Evolutionary conservation across 2,113 vertebrate species (phyloP).

Genomic region (Brachyhypopomus occidentalis): DNA sequence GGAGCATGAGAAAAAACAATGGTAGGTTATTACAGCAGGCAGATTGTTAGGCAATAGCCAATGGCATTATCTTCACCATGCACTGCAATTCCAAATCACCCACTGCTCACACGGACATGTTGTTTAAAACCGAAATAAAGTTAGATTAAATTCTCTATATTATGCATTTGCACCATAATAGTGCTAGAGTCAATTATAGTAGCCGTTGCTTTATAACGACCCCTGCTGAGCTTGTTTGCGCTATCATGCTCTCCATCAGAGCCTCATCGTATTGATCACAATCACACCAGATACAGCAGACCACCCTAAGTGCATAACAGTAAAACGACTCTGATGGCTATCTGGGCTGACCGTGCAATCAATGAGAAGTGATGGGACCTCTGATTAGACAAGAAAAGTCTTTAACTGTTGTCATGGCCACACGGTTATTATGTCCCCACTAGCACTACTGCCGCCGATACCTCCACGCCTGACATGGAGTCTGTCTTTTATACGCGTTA

Average conservation of each 20-base stretch:
- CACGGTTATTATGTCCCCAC: not conserved
- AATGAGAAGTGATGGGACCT: constrained; percentile 14
- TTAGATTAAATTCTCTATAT: not conserved
- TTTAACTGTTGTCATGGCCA: constrained; percentile 1
- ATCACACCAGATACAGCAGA: constrained; percentile 38
- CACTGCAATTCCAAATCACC: not conserved
- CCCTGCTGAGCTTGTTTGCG: constrained; percentile 37
- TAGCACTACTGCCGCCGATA: not conserved
- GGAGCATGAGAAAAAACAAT: no score
- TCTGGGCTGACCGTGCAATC: constrained; percentile 29
- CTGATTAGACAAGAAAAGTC: constrained; percentile 34
- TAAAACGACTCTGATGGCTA: constrained; percentile 44
- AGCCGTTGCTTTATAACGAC: not conserved
- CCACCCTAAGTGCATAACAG: constrained; percentile 29
- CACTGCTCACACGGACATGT: not conserved
- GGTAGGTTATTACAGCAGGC: no score
- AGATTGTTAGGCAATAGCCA: not conserved
- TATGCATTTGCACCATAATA: not conserved
- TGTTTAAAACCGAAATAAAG: not conserved
- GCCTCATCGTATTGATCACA: constrained; percentile 44
- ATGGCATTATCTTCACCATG: not conserved
- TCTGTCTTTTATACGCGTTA: no score
- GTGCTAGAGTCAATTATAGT: constrained; percentile 15
- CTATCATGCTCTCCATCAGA: constrained; percentile 43
- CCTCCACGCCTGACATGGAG: not conserved